Percentiles rank a stretch among this genome's conserved stretches.
Evolutionary conservation across 2,797 vertebrate species (phyloP).

Genomic region (Scolopax rusticola): DNA sequence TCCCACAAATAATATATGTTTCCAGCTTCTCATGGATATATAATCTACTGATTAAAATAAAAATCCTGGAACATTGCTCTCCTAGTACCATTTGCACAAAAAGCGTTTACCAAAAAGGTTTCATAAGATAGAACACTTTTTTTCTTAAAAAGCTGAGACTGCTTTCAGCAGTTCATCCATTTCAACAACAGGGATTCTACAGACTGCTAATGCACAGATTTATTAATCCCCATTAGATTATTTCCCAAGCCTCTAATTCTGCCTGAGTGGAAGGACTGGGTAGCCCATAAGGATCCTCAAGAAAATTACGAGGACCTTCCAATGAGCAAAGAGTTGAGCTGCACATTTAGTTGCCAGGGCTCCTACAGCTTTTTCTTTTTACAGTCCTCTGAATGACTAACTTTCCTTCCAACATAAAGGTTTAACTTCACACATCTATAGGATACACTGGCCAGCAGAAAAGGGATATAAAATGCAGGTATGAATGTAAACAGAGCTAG

Average conservation of each 20-base stretch:
- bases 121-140: not conserved
- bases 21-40: slow-evolving; percentile 35
- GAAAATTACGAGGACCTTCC: not conserved
- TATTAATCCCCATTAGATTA: not conserved
- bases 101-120: not conserved
- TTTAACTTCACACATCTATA: not conserved
- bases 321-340: not conserved
- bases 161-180: not conserved
- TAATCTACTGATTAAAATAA: slow-evolving; percentile 15
- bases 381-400: not conserved
- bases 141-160: not conserved
- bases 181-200: not conserved
- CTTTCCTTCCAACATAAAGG: not conserved
- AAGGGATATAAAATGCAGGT: not conserved
- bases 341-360: not conserved
- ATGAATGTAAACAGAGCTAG: not conserved
- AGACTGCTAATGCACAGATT: not conserved
- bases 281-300: not conserved
- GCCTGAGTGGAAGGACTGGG: not conserved
- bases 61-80: not conserved
- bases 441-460: not conserved
- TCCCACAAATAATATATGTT: slow-evolving; percentile 31
- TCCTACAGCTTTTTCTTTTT: not conserved
- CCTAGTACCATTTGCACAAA: not conserved
- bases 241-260: not conserved